Percentiles rank a stretch among this genome's conserved stretches.
These are phyloP conservation scores for Crotalus horridus DNA, from an alignment of 2,113 vertebrate genomes.

Conservation along the genomic window DNA sequence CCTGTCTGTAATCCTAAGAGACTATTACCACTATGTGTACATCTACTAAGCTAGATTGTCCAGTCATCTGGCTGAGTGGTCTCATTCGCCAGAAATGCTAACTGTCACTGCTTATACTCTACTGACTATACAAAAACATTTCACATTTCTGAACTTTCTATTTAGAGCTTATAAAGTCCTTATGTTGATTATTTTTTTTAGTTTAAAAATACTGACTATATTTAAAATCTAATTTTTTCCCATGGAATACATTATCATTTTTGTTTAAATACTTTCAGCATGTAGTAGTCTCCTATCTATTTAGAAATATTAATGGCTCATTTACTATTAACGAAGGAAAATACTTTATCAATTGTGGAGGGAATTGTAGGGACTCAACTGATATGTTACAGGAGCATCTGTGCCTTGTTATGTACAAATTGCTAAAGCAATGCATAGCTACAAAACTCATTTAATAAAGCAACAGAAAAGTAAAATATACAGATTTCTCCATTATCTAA, in stretches of 20 bases:
- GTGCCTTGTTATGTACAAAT: constrained; percentile 45
- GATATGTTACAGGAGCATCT: constrained; percentile 35
- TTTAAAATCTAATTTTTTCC: not conserved
- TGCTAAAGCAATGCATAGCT: not conserved
- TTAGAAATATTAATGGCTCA: constrained; percentile 38
- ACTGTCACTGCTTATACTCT: not conserved
- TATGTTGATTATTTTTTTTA: not conserved
- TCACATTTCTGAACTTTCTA: constrained; percentile 5
- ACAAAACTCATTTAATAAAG: constrained; percentile 29
- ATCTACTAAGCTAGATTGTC: not conserved
- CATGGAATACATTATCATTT: constrained; percentile 25
- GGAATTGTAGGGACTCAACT: constrained; percentile 28
- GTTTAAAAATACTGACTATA: not conserved
- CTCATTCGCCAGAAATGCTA: not conserved
- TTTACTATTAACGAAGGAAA: constrained; percentile 25
- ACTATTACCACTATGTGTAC: not conserved
- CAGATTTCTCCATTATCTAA: constrained; percentile 4
- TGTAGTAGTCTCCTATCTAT: constrained; percentile 21
- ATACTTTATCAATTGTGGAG: constrained; percentile 7
- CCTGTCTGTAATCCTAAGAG: not conserved
- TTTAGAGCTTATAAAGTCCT: not conserved
- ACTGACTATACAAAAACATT: constrained; percentile 25
- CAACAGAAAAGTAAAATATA: constrained; percentile 33
- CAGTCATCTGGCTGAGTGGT: not conserved
- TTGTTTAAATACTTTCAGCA: constrained; percentile 32